Evolutionary conservation across 2,888 invertebrate genomes (phyloP).

Genomic region (Xestia ashworthii): DNA sequence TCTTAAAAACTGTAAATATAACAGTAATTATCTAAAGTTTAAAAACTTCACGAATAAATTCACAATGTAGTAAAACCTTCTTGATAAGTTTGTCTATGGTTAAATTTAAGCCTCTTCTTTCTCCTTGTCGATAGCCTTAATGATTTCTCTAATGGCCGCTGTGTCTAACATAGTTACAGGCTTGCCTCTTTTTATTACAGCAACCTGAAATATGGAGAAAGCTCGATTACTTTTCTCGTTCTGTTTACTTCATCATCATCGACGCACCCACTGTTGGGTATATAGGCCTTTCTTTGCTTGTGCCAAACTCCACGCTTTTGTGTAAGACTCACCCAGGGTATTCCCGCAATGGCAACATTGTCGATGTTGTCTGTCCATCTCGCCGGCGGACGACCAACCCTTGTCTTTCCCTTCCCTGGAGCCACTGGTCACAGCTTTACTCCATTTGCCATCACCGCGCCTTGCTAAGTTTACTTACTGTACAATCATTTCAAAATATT

Average conservation of each 20-base stretch:
- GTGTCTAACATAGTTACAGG: slow-evolving; percentile 94
- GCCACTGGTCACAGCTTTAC: no score
- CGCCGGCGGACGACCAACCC: no score
- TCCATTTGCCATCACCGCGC: no score
- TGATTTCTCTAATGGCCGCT: slow-evolving; percentile 95
- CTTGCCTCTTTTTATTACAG: slow-evolving; percentile 94
- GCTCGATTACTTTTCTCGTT: background rate
- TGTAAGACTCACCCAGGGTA: no score
- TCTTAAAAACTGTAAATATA: background rate
- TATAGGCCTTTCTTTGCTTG: no score
- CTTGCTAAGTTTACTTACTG: no score
- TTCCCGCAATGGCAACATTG: no score
- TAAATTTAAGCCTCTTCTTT: slow-evolving; percentile 39
- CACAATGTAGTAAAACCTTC: background rate
- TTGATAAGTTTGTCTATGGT: background rate
- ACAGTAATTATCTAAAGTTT: background rate
- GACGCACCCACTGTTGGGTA: no score
- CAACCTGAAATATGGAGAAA: slow-evolving; percentile 78
- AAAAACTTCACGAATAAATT: background rate
- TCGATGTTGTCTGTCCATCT: no score
- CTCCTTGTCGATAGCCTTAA: slow-evolving; percentile 76
- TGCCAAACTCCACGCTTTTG: no score
- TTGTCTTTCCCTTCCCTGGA: no score
- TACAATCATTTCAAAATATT: no score
- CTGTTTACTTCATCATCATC: background rate